A percentile compares a stretch with the other conserved stretches of the same genome.
Evolutionary conservation across 2,888 invertebrate genomes (phyloP).

Genomic region (Orthosia gothica): DNA sequence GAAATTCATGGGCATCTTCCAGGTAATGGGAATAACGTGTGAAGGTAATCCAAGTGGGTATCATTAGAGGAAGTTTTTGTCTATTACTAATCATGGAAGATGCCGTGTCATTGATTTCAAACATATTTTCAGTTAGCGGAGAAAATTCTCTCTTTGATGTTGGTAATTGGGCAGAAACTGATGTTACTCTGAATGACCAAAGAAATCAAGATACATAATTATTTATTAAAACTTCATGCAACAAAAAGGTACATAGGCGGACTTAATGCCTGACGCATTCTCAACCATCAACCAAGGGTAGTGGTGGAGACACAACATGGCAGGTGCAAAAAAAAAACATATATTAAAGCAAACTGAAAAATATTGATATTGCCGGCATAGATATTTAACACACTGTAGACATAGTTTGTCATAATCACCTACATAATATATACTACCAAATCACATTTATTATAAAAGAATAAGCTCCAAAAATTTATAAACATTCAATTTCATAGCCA

Average conservation of each 20-base stretch:
- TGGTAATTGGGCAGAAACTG: neutral
- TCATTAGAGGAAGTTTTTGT: slow-evolving; percentile 84
- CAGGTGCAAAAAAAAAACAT: too few relatives aligned
- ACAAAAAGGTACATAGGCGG: too few relatives aligned
- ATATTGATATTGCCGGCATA: neutral
- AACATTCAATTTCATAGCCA: neutral
- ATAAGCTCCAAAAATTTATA: neutral
- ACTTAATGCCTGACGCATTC: too few relatives aligned
- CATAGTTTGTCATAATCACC: neutral
- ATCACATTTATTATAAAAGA: neutral
- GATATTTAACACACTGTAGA: neutral
- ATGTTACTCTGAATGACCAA: neutral
- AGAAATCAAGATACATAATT: neutral
- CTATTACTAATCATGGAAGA: slow-evolving; percentile 77
- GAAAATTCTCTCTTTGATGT: neutral
- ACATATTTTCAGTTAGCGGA: slow-evolving; percentile 26
- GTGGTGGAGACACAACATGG: too few relatives aligned
- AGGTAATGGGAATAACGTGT: slow-evolving; percentile 87
- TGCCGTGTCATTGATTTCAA: slow-evolving; percentile 69
- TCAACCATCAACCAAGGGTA: too few relatives aligned
- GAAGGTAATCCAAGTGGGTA: slow-evolving; percentile 85
- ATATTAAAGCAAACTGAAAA: too few relatives aligned
- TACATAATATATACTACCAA: neutral
- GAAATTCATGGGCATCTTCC: slow-evolving; percentile 79
- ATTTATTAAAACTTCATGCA: neutral